Evolutionary conservation across 2,113 vertebrate species (phyloP).

Genomic region (Charina bottae): DNA sequence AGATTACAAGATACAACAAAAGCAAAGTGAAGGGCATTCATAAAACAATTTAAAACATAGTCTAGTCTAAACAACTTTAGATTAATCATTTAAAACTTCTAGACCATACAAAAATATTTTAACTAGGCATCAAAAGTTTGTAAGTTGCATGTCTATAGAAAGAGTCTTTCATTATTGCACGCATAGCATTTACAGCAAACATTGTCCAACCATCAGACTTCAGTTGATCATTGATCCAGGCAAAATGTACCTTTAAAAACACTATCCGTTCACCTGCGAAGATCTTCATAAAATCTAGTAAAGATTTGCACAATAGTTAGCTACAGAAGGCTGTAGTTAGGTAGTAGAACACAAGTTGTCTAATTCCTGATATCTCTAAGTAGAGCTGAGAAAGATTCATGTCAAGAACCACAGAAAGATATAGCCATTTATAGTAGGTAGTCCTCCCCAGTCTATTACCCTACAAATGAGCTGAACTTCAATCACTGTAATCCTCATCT

Average conservation of each 20-base stretch:
- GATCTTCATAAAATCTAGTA: conserved; percentile 27
- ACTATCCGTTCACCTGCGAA: neutral
- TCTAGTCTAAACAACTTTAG: neutral
- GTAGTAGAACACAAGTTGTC: neutral
- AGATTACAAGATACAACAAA: neutral
- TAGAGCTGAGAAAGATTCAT: neutral
- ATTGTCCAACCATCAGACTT: neutral
- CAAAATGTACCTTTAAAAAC: neutral
- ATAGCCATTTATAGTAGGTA: neutral
- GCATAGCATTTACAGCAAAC: neutral
- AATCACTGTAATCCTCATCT: neutral
- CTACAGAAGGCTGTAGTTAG: neutral
- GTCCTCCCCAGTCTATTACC: neutral
- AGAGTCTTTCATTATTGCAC: neutral
- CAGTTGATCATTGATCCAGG: neutral
- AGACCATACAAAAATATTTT: neutral
- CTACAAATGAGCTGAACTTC: neutral
- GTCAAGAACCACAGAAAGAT: neutral
- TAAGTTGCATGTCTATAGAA: neutral
- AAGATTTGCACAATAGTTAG: conserved; percentile 12
- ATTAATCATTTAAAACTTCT: neutral
- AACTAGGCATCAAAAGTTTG: neutral
- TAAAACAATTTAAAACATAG: neutral
- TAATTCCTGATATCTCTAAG: neutral
- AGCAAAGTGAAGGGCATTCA: neutral